Percentiles rank a stretch among this genome's conserved stretches.
These are phyloP conservation scores for Lamellibrachia luymesi DNA, from an alignment of 1,140 invertebrate genomes.

Conservation along the genomic window DNA sequence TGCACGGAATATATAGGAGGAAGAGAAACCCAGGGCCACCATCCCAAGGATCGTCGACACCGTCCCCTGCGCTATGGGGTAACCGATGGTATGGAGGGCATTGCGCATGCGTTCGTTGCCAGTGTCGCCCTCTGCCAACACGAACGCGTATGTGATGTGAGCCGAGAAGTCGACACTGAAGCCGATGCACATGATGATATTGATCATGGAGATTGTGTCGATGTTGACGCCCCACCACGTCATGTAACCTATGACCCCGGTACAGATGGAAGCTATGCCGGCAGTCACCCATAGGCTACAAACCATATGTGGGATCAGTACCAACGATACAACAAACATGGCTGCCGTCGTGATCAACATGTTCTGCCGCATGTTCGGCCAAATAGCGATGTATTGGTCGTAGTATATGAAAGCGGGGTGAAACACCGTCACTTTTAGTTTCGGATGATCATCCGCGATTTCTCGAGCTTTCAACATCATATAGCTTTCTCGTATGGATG, in stretches of 20 bases:
- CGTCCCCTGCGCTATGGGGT: conserved; percentile 92
- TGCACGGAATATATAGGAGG: conserved; percentile 93
- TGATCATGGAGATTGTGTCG: conserved; percentile 98
- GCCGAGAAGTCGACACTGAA: conserved; percentile 97
- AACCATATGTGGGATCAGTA: conserved; percentile 91
- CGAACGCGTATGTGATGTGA: conserved; percentile 95
- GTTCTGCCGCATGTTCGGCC: conserved; percentile 76
- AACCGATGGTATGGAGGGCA: conserved; percentile 82
- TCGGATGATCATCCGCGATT: not conserved
- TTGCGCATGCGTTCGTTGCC: conserved; percentile 72
- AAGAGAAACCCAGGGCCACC: conserved; percentile 79
- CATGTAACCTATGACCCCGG: conserved; percentile 95
- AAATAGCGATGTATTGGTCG: not conserved
- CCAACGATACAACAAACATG: conserved; percentile 92
- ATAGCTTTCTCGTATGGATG: too few relatives aligned
- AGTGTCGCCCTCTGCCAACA: conserved; percentile 68
- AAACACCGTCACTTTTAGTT: not conserved
- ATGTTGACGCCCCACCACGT: conserved; percentile 91
- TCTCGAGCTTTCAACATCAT: not conserved
- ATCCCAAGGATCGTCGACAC: conserved; percentile 90
- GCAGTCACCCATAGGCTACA: conserved; percentile 93
- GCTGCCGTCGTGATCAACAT: conserved; percentile 86
- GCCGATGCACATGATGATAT: conserved; percentile 97
- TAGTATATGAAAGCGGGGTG: not conserved
- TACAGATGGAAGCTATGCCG: conserved; percentile 91